Percentiles rank a stretch among this genome's conserved stretches.
These are phyloP conservation scores for Sesamia nonagrioides DNA, from an alignment of 1,140 invertebrate species.

Conservation along the genomic window DNA sequence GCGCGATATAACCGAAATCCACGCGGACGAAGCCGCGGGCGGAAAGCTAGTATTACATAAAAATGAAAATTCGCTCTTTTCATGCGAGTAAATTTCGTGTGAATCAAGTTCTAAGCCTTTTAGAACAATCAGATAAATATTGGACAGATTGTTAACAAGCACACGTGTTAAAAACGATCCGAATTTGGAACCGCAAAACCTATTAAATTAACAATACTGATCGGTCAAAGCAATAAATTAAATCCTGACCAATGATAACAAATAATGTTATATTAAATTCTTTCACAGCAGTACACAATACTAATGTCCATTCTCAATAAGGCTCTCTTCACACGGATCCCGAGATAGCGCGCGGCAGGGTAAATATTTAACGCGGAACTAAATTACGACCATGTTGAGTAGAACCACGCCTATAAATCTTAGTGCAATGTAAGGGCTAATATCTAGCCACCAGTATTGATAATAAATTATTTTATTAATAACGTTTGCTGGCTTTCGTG, in stretches of 20 bases:
- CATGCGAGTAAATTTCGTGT: too few relatives aligned
- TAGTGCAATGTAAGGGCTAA: constrained; percentile 18
- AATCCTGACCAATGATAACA: not conserved
- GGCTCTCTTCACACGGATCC: not conserved
- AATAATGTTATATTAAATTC: constrained; percentile 37
- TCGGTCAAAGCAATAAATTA: constrained; percentile 34
- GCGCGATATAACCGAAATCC: too few relatives aligned
- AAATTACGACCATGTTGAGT: constrained; percentile 12
- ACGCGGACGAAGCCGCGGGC: too few relatives aligned
- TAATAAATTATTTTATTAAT: constrained; percentile 33
- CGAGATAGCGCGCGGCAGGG: not conserved
- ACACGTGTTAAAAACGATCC: not conserved
- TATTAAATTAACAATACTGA: not conserved
- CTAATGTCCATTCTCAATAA: not conserved
- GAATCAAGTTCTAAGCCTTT: too few relatives aligned
- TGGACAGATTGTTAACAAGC: not conserved
- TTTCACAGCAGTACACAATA: constrained; percentile 28
- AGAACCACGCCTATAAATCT: not conserved
- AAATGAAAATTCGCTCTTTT: too few relatives aligned
- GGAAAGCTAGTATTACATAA: too few relatives aligned
- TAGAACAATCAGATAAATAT: not conserved
- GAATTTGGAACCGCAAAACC: not conserved
- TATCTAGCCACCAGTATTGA: constrained; percentile 31
- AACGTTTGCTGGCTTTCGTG: constrained; percentile 4
- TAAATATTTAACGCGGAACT: constrained; percentile 7